Evolutionary conservation across 2,888 invertebrate genomes (phyloP).

Genomic region (Rugalucina vietnamica): DNA sequence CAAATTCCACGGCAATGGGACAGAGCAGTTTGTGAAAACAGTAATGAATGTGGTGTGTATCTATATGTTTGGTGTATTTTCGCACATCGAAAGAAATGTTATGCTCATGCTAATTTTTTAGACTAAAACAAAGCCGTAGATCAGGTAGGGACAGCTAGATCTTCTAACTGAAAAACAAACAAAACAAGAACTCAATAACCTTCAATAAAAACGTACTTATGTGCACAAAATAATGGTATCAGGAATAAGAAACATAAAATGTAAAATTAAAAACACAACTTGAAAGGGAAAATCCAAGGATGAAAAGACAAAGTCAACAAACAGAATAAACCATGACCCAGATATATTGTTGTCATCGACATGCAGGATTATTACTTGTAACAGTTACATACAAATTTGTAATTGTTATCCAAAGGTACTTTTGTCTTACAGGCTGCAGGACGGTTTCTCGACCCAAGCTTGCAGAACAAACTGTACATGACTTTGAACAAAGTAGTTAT

Average conservation of each 20-base stretch:
- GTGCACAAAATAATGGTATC: too few species aligned
- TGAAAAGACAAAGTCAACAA: background rate
- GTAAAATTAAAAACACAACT: too few species aligned
- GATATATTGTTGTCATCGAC: background rate
- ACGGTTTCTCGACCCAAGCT: conserved; percentile 64
- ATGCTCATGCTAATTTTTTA: too few species aligned
- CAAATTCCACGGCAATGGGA: conserved; percentile 66
- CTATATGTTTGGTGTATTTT: too few species aligned
- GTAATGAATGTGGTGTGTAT: conserved; percentile 69
- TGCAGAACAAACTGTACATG: conserved; percentile 60
- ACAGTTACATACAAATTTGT: background rate
- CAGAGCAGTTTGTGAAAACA: conserved; percentile 54
- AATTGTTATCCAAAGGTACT: background rate
- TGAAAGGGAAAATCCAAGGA: too few species aligned
- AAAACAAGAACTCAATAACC: background rate
- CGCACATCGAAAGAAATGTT: too few species aligned
- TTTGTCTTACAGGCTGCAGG: conserved; percentile 67
- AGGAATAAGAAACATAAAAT: too few species aligned
- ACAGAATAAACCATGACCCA: background rate
- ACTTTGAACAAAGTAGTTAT: conserved; percentile 69
- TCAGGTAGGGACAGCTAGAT: too few species aligned
- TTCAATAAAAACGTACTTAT: background rate
- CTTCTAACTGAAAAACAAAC: background rate
- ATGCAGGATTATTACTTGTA: background rate
- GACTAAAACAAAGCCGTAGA: too few species aligned